These are phyloP conservation scores for Meghimatium bilineatum DNA, from an alignment of 2,888 invertebrate species.

Conservation along the genomic window DNA sequence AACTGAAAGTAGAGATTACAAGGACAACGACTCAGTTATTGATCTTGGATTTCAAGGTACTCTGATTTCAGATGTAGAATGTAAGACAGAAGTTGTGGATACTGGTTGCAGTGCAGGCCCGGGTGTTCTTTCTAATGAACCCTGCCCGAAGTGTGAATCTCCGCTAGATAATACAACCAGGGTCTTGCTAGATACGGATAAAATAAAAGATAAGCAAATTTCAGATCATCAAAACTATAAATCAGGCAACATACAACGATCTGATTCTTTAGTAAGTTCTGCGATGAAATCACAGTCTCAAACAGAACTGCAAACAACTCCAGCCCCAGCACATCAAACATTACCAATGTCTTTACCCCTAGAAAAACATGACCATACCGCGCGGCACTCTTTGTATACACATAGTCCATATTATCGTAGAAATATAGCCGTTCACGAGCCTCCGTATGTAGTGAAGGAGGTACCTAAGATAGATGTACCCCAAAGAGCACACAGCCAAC, in stretches of 20 bases:
- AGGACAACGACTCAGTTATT: not conserved
- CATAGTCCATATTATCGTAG: constrained; percentile 37
- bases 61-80: not conserved
- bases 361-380: constrained; percentile 9
- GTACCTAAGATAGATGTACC: constrained; percentile 11
- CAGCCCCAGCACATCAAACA: constrained; percentile 30
- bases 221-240: not conserved
- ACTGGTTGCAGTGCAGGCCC: not conserved
- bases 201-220: not conserved
- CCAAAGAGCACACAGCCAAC: constrained; percentile 40
- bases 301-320: not conserved
- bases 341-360: not conserved
- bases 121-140: not conserved
- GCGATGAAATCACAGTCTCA: not conserved
- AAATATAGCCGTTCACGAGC: constrained; percentile 32
- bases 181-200: not conserved
- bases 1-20: constrained; percentile 13
- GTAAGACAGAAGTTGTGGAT: constrained; percentile 30
- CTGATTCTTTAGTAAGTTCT: not conserved
- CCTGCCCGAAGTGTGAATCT: not conserved
- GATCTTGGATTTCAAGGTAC: not conserved
- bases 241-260: not conserved
- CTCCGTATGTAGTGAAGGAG: constrained; percentile 19
- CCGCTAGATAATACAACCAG: not conserved
- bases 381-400: not conserved